Evolutionary conservation across 2,888 invertebrate genomes (phyloP).

Genomic region (Heteropelma amictum): DNA sequence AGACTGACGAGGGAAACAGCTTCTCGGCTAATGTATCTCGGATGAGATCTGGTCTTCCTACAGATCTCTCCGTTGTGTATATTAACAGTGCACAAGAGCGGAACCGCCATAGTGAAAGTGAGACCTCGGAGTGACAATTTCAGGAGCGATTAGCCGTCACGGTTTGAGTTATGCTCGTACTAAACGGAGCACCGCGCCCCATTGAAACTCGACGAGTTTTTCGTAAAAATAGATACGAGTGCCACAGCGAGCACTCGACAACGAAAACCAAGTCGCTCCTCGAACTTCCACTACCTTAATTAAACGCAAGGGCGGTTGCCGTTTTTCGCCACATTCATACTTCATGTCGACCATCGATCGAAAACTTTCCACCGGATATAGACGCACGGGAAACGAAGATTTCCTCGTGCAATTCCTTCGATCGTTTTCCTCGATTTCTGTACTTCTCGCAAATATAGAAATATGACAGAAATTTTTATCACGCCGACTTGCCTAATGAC

Average conservation of each 20-base stretch:
- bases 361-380: no score
- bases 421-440: no score
- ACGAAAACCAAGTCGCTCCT: no score
- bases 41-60: conserved; percentile 62
- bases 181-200: conserved; percentile 73
- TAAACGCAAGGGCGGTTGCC: no score
- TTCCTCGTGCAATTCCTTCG: no score
- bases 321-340: no score
- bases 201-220: conserved; percentile 69
- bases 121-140: conserved; percentile 75
- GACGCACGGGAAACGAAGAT: no score
- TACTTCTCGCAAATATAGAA: no score
- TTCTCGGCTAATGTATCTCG: conserved; percentile 72
- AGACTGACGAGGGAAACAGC: conserved; percentile 30
- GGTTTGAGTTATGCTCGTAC: conserved; percentile 74
- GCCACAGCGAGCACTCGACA: conserved; percentile 34
- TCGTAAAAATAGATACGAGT: conserved; percentile 71
- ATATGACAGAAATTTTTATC: no score
- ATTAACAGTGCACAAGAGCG: conserved; percentile 19
- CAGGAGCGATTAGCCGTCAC: conserved; percentile 77
- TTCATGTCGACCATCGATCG: no score
- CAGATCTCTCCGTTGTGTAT: conserved; percentile 1
- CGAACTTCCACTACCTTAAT: no score
- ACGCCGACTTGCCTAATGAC: no score
- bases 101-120: conserved; percentile 62